A percentile compares a stretch with the other conserved stretches of the same genome.
Conservation (phyloP, 2,797 vertebrate species). For the Danio jaintianensis region DNA sequence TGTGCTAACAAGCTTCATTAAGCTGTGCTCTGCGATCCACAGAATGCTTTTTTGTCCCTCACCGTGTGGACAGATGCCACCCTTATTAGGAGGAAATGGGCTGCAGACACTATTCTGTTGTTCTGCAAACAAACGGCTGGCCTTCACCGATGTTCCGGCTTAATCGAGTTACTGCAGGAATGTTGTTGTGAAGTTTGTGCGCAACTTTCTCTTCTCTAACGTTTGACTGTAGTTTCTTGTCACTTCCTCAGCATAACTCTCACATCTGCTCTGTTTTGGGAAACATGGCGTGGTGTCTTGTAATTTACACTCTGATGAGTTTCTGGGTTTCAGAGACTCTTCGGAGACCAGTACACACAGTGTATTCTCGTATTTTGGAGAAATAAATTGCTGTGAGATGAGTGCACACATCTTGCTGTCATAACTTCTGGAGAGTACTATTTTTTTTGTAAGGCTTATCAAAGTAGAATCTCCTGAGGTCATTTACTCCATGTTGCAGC, state of each 20-base stretch:
- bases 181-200: conserved; percentile 16
- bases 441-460: conserved; percentile 4
- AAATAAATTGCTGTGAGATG: conserved; percentile 17
- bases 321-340: conserved; percentile 36
- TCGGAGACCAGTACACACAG: conserved; percentile 31
- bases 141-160: not conserved
- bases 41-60: conserved; percentile 12
- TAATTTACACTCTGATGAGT: conserved; percentile 35
- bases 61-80: conserved; percentile 30
- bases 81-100: conserved; percentile 32
- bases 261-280: conserved; percentile 34
- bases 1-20: conserved; percentile 36
- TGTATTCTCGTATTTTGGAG: conserved; percentile 27
- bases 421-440: conserved; percentile 20
- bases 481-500: conserved; percentile 21
- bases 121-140: conserved; percentile 22
- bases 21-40: conserved; percentile 12
- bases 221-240: conserved; percentile 33
- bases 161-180: conserved; percentile 33
- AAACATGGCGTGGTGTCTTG: conserved; percentile 20
- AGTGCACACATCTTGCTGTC: conserved; percentile 22
- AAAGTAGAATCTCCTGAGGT: conserved; percentile 32
- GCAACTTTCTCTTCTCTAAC: conserved; percentile 1
- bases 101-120: conserved; percentile 29
- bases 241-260: conserved; percentile 35